Percentiles rank a stretch among this genome's conserved stretches.
Evolutionary conservation across 2,113 vertebrate species (phyloP).

Genomic region (Poeciliopsis turrubarensis): DNA sequence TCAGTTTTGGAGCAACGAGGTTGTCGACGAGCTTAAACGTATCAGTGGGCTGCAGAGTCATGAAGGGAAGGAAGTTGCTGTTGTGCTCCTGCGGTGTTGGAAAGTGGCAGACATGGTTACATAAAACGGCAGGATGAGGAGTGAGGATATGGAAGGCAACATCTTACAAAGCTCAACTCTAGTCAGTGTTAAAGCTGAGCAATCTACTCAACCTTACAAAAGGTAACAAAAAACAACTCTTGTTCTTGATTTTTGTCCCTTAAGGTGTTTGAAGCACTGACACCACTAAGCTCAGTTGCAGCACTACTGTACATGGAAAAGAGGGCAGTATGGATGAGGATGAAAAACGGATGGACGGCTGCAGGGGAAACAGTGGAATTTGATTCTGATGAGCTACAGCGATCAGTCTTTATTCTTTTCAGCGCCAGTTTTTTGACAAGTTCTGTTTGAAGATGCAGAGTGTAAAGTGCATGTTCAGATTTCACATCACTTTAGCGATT

Average conservation of each 20-base stretch:
- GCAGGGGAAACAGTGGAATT: slow-evolving; percentile 24
- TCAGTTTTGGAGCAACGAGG: slow-evolving; percentile 31
- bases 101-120: slow-evolving; percentile 25
- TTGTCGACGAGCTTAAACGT: slow-evolving; percentile 35
- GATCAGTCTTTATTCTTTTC: not conserved
- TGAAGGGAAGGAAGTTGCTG: slow-evolving; percentile 20
- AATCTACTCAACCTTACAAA: not conserved
- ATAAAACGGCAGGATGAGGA: slow-evolving; percentile 34
- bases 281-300: slow-evolving; percentile 33
- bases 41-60: slow-evolving; percentile 21
- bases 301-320: slow-evolving; percentile 49
- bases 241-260: slow-evolving; percentile 36
- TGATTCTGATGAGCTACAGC: slow-evolving; percentile 3
- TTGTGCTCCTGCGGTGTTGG: slow-evolving; percentile 29
- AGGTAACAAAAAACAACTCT: slow-evolving; percentile 23
- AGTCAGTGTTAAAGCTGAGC: not conserved
- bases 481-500: not conserved
- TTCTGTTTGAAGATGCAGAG: not conserved
- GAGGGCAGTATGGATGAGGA: slow-evolving; percentile 45
- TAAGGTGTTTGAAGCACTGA: slow-evolving; percentile 41
- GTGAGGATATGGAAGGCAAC: slow-evolving; percentile 9
- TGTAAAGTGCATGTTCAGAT: not conserved
- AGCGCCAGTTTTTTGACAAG: not conserved
- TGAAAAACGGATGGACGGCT: slow-evolving; percentile 42
- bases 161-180: slow-evolving; percentile 10